Evolutionary conservation across 2,113 vertebrate genomes (phyloP), one percentile per base, ranked within the genome.

Genomic region (Silurus asotus): DNA sequence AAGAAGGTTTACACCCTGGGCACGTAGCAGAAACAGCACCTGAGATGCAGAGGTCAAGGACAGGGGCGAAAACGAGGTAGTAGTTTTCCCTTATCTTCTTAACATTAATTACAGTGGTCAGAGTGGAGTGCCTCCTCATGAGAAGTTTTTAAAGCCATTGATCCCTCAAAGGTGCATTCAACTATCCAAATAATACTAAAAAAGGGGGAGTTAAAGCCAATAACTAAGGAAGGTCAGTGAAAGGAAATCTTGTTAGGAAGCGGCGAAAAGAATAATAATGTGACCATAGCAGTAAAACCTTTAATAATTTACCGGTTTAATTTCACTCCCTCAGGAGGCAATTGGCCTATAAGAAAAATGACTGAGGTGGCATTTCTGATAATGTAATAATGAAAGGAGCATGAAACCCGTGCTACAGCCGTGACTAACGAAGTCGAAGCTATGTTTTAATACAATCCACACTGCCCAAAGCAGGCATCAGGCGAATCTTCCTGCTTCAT

Each of bases 291-390:
- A 80, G 64, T 72, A 48, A 76, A 74, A 5, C 19, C 17, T 83
- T 78, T 77, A 87, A 87, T 87, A 80, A 80, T 61, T 45, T 10
- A 76, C 70, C 77, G 37, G 19, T 80, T 67, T 74, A n/a, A 74
- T 75, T 84, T 81, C 75, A 9, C 77, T 75, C 81, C 77, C 51
- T 70, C 37, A 28, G 37, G 72, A 83, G 65, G 81, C 77, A 80
- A 74, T 84, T 88, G 74, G 78, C 84, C 75, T 75, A 86, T 83
- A 25, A 62, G 51, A 58, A 75, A 70, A 61, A 74, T 83, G 64
- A 64, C 64, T 75, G 81, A 82, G 48, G 80, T 62, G 64, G 19
- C 72, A 79, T 83, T 86, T 86, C 55, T 75, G 10, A 80, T 80
- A 61, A 78, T 78, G 45, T 20, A 77, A 51, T 86, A 62, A 78